phyloP scores from a whole-genome alignment of 2,113 vertebrate genomes.

The Bubo bubo region DNA sequence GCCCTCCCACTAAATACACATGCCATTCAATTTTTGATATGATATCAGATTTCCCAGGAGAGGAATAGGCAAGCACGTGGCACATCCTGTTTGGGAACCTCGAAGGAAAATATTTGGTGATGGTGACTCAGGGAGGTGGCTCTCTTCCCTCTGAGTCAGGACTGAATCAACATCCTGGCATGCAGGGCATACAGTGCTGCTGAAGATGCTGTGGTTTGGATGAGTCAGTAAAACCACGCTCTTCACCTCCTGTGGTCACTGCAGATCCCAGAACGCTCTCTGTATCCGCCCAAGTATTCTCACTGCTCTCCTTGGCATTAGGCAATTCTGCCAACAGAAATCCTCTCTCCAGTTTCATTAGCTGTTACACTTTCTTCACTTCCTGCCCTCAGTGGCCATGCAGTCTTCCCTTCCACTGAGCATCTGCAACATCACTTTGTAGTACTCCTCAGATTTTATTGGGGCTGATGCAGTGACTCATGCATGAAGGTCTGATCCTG shows the following conservation, averaged over 20 bases:
- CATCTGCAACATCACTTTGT: neutral
- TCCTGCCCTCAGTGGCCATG: neutral
- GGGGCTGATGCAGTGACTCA: neutral
- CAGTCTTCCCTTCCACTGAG: neutral
- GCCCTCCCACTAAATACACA: accelerated
- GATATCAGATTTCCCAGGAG: neutral
- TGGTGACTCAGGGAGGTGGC: neutral
- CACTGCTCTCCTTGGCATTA: neutral
- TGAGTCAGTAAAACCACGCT: neutral
- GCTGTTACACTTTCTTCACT: neutral
- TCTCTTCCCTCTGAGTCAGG: neutral
- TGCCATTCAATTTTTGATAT: neutral
- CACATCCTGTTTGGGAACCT: neutral
- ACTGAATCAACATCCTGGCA: neutral
- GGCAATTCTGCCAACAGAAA: neutral
- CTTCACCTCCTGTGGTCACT: neutral
- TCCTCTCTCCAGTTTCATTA: neutral
- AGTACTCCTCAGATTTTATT: neutral
- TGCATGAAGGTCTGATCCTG: neutral
- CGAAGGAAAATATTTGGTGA: neutral
- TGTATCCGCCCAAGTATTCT: neutral
- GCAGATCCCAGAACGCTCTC: accelerated
- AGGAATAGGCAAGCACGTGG: neutral
- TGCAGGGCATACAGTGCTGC: accelerated
- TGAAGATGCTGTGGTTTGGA: neutral